These are phyloP conservation scores for Temnothorax longispinosus DNA, from an alignment of 1,140 invertebrate genomes.

Conservation along the genomic window DNA sequence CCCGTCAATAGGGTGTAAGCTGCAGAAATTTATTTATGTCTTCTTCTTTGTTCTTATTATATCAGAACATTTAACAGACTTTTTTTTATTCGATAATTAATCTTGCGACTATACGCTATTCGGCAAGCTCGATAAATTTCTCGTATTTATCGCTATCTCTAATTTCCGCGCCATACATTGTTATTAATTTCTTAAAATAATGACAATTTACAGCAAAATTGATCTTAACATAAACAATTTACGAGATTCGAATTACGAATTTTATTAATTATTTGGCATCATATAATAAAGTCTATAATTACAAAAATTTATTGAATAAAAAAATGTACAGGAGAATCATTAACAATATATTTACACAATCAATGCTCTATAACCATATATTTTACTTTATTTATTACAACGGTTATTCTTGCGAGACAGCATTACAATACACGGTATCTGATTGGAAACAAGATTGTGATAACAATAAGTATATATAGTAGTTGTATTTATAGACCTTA, in stretches of 20 bases:
- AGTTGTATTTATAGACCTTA: too few relatives aligned
- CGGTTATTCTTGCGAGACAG: too few relatives aligned
- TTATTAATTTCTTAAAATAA: neutral
- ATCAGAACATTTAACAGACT: neutral
- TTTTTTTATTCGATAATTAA: neutral
- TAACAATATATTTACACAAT: too few relatives aligned
- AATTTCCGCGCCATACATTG: too few relatives aligned
- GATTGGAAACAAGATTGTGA: too few relatives aligned
- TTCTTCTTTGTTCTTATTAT: neutral
- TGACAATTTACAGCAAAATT: neutral
- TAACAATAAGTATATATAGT: too few relatives aligned
- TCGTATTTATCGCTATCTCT: neutral
- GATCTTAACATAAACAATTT: neutral
- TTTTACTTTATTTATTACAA: too few relatives aligned
- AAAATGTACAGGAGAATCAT: too few relatives aligned
- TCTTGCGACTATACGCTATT: neutral
- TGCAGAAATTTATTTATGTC: neutral
- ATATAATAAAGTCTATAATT: too few relatives aligned
- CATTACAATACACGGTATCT: too few relatives aligned
- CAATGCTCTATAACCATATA: too few relatives aligned
- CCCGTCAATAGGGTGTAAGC: neutral
- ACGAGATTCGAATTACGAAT: neutral
- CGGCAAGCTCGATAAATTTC: neutral
- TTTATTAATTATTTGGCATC: neutral
- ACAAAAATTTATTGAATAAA: too few relatives aligned